phyloP scores from a whole-genome alignment of 1,140 invertebrate genomes.

The Drosophila yakuba region DNA sequence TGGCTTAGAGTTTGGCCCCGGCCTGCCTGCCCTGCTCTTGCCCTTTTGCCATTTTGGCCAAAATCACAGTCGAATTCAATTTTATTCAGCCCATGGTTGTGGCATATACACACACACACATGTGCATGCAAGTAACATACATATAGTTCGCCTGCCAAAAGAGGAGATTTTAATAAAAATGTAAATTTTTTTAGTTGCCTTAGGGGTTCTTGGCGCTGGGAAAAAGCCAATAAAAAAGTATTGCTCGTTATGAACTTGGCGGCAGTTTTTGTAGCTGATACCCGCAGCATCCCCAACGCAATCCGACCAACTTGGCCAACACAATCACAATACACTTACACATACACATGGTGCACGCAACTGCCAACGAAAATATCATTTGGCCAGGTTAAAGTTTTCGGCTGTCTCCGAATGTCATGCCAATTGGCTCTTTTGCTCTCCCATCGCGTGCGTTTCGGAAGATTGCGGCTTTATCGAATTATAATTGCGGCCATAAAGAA shows the following conservation, averaged over 20 bases:
- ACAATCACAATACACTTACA: slow-evolving; percentile 5
- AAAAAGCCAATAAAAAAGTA: slow-evolving; percentile 77
- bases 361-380: slow-evolving; percentile 50
- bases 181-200: slow-evolving; percentile 72
- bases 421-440: slow-evolving; percentile 36
- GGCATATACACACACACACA: background rate
- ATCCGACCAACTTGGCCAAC: slow-evolving; percentile 7
- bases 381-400: slow-evolving; percentile 59
- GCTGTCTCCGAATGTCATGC: slow-evolving; percentile 41
- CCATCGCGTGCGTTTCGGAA: slow-evolving; percentile 28
- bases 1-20: slow-evolving; percentile 20
- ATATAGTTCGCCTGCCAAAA: slow-evolving; percentile 48
- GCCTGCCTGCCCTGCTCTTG: background rate
- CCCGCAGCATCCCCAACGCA: slow-evolving; percentile 8
- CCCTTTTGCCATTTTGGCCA: slow-evolving; percentile 18
- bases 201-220: slow-evolving; percentile 64
- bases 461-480: slow-evolving; percentile 51
- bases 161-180: slow-evolving; percentile 77
- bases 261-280: slow-evolving; percentile 54
- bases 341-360: slow-evolving; percentile 42
- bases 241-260: slow-evolving; percentile 76
- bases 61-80: slow-evolving; percentile 70
- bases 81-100: slow-evolving; percentile 25
- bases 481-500: slow-evolving; percentile 50
- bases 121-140: background rate